These are phyloP conservation scores for Mythimna lalbum DNA, from an alignment of 2,888 invertebrate genomes.

Conservation along the genomic window DNA sequence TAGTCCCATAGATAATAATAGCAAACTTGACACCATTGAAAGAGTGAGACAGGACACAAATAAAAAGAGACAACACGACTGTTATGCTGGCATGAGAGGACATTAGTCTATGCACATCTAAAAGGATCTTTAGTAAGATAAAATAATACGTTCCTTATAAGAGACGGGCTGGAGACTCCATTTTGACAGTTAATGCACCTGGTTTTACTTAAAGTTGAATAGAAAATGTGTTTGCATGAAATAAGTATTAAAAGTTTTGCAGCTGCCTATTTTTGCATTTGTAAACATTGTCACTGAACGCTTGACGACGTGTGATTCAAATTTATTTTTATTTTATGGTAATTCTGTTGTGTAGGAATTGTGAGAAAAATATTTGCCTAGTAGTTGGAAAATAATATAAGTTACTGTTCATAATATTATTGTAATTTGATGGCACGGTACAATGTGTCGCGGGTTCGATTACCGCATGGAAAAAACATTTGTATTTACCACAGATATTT, in stretches of 20 bases:
- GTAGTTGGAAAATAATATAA: not conserved
- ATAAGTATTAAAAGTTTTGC: conserved; percentile 42
- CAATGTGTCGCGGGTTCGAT: too few relatives aligned
- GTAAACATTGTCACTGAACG: conserved; percentile 14
- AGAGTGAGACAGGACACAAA: conserved; percentile 56
- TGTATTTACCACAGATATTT: too few relatives aligned
- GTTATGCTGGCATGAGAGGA: conserved; percentile 40
- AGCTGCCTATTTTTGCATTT: conserved; percentile 44
- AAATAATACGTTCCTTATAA: conserved; percentile 47
- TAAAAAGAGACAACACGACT: conserved; percentile 52
- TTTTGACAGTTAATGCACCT: conserved; percentile 43
- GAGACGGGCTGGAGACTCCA: conserved; percentile 25
- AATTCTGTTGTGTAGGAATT: not conserved
- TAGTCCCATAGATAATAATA: conserved; percentile 65
- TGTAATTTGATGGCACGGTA: too few relatives aligned
- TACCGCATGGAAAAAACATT: too few relatives aligned
- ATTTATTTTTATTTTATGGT: conserved; percentile 37
- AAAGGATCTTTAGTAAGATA: conserved; percentile 35
- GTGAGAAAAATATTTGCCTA: conserved; percentile 8
- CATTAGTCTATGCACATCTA: conserved; percentile 46
- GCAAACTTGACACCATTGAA: conserved; percentile 68
- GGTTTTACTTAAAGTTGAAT: conserved; percentile 37
- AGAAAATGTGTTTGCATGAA: conserved; percentile 51
- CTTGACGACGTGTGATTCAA: conserved; percentile 13
- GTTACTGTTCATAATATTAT: too few relatives aligned